phyloP scores from a whole-genome alignment of 2,113 vertebrate genomes.

The Aptenodytes patagonicus region DNA sequence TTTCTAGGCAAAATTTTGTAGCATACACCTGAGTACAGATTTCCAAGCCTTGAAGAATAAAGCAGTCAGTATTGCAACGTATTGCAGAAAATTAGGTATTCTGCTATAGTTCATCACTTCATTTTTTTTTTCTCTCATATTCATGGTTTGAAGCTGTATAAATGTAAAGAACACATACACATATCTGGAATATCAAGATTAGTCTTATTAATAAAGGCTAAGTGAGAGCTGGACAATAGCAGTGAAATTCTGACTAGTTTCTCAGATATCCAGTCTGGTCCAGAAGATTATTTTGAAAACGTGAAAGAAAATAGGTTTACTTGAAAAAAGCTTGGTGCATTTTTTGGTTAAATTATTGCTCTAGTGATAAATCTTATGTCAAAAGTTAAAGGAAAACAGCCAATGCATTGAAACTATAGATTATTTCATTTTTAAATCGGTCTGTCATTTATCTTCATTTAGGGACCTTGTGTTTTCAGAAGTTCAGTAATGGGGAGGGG shows the following conservation, averaged over 20 bases:
- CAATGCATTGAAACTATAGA: not conserved
- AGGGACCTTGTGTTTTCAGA: not conserved
- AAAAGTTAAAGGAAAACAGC: not conserved
- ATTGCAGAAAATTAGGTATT: not conserved
- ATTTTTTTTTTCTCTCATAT: not conserved
- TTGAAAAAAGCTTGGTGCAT: not conserved
- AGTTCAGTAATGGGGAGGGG: not conserved
- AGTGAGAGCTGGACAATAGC: not conserved
- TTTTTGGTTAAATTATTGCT: not conserved
- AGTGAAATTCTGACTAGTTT: not conserved
- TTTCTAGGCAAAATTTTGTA: not conserved
- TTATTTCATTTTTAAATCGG: not conserved
- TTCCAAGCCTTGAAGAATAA: not conserved
- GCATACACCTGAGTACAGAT: not conserved
- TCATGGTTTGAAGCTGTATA: not conserved
- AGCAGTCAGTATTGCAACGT: not conserved
- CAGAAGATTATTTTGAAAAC: not conserved
- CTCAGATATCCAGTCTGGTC: not conserved
- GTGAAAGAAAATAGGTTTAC: not conserved
- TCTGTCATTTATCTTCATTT: not conserved
- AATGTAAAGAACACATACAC: not conserved
- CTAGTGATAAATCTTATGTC: not conserved
- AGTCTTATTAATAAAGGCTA: not conserved
- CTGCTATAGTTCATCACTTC: not conserved
- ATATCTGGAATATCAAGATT: not conserved